Base-by-base conservation (phyloP, 2,888 invertebrate species). In the Crepidodera aurea region DNA sequence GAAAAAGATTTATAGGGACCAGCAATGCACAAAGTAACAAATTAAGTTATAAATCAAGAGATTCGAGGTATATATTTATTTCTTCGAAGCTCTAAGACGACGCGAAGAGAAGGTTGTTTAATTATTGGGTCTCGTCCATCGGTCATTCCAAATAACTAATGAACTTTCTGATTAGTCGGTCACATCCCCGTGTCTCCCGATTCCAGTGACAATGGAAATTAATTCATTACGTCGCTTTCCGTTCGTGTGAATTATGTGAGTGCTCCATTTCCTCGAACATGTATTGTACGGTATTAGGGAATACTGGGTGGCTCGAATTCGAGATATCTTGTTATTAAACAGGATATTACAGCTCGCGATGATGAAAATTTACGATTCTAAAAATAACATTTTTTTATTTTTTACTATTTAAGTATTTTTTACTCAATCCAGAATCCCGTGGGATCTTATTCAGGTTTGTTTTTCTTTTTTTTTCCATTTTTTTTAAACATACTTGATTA, bases 131-230 rank as follows among this genome's bases (percentile, higher is more conserved):
- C 75, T 77, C 77, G 75, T 75, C 77, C 75, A 80, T 80, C 80
- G 79, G 76, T 81, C 80, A 81, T 80, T 77, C 76, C 73, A 70
- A 68, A 78, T 81, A 79, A 81, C 81, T 81, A 81, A 81, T 81
- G 81, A 81, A 81, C 79, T 78, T 74, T 78, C 77, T 79, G 79
- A 80, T 80, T 80, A 79, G 71, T 68, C 68, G 64, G 65, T 62
- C 69, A 62, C 67, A 65, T 70, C 70, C 67, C 65, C 61, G 68
- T 67, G 67, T 69, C 54, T 58, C 42, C 37, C 34, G 51, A 25
- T 67, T 58, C 60, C 46, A 67, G 70, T 76, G 77, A 79, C 79
- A 79, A 79, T 79, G 75, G 75, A 76, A 77, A 78, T 79, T 79
- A 79, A 79, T 80, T 78, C 79, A 78, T 80, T 79, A 77, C 72